These are phyloP conservation scores for Salarias fasciatus DNA, from an alignment of 2,797 vertebrate genomes.

Conservation along the genomic window DNA sequence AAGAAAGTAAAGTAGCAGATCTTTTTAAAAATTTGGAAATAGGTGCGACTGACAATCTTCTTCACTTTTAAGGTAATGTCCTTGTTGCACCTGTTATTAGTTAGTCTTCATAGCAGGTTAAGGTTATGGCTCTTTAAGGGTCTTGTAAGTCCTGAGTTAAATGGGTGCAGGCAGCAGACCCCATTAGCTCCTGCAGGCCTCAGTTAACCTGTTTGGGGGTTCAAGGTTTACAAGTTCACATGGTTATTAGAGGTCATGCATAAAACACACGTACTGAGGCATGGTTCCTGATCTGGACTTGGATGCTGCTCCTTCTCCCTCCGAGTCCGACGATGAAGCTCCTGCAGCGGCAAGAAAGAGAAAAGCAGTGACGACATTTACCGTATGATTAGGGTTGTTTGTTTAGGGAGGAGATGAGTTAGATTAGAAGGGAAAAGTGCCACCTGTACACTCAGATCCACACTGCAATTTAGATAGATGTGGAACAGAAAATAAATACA, in stretches of 20 bases:
- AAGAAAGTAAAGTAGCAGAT: neutral
- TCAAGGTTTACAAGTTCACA: constrained; percentile 31
- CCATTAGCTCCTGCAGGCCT: constrained; percentile 45
- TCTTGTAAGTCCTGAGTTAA: constrained; percentile 45
- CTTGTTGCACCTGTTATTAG: constrained; percentile 1
- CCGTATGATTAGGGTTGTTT: neutral
- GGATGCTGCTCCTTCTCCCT: constrained; percentile 86
- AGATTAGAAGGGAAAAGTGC: too few species aligned
- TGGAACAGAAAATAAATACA: too few species aligned
- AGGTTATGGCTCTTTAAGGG: constrained; percentile 37
- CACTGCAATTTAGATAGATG: too few species aligned
- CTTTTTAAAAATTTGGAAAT: constrained; percentile 15
- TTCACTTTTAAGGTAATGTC: neutral
- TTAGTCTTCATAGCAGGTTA: constrained; percentile 11
- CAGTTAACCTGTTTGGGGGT: constrained; percentile 47
- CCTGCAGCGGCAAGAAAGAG: constrained; percentile 74
- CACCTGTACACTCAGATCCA: too few species aligned
- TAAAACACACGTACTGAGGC: constrained; percentile 91
- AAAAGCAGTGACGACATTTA: constrained; percentile 2
- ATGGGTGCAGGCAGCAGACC: constrained; percentile 29
- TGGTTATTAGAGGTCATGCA: constrained; percentile 40
- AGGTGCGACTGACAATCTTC: constrained; percentile 13
- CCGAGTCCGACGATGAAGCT: constrained; percentile 94
- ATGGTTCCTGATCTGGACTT: constrained; percentile 90
- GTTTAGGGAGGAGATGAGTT: too few species aligned